Evolutionary conservation across 2,797 vertebrate genomes (phyloP), one percentile per base, ranked within the genome.

Genomic region (Enteromius viviparus): DNA sequence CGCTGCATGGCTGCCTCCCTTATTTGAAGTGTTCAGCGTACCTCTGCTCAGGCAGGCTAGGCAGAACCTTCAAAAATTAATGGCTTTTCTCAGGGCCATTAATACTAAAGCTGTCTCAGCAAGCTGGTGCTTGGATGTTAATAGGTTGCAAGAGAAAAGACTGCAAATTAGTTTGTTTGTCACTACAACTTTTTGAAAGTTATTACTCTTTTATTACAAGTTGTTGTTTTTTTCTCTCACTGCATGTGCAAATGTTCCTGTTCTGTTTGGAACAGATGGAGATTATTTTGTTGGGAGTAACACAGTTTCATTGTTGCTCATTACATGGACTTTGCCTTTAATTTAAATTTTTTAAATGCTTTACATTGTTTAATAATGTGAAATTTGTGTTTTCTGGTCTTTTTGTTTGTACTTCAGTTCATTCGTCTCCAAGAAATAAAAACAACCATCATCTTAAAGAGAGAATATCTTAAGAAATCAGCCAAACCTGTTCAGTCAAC

Each of bases 31-130:
- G 92, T 88, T 89, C 87, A 4, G 86, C 42, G 86, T 93, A 93
- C 93, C 92, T 89, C 92, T 91, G 93, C 90, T 89, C 81, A 51
- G 87, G 90, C 88, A 12, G 93, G 89, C 94, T 94, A 92, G 87
- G 53, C 89, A 69, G 90, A 86, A 90, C 91, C 94, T 94, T 94
- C 92, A 94, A 91, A 91, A 89, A 90, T 94, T 93, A 94, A 95
- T 95, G 93, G 93, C 85, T 93, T 85, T 80, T 86, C 90, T 90
- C 87, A 79, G 86, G 85, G 93, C 91, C 93, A 94, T 95, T 95
- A 94, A 93, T 89, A 45, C 81, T 77, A 76, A 53, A 81, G 90
- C 93, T 90, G 90, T 91, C 91, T 93, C 90, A 92, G 91, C 91
- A 91, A 90, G 90, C 91, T 87, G 88, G 78, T 91, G 87, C 89